These are phyloP conservation scores for Hyposoter dolosus DNA, from an alignment of 2,888 invertebrate genomes.

Conservation along the genomic window DNA sequence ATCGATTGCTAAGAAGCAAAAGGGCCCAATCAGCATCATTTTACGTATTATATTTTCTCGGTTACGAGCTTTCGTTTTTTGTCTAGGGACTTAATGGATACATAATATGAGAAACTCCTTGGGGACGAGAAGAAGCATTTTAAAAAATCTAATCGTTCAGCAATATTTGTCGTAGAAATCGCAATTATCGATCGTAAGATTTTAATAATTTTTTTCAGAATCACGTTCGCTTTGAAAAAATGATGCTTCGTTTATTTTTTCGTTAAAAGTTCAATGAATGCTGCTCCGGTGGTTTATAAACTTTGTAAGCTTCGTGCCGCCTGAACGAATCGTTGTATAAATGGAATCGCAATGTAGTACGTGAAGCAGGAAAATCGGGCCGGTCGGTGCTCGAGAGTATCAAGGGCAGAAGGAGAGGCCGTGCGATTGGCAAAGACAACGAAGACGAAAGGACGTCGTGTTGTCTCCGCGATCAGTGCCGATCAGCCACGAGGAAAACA, in stretches of 20 bases:
- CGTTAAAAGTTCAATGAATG: neutral
- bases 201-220: too few relatives aligned
- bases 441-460: constrained; percentile 40
- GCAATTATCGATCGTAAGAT: too few relatives aligned
- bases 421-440: constrained; percentile 34
- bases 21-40: constrained; percentile 5
- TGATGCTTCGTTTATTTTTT: too few relatives aligned
- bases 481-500: constrained; percentile 62
- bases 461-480: constrained; percentile 58
- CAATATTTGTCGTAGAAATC: neutral
- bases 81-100: neutral
- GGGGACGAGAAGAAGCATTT: neutral
- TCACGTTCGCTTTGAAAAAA: too few relatives aligned
- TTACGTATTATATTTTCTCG: constrained; percentile 1
- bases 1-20: constrained; percentile 25
- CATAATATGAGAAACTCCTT: neutral
- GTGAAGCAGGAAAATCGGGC: constrained; percentile 1
- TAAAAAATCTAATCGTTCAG: neutral
- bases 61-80: neutral
- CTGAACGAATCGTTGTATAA: neutral
- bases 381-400: constrained; percentile 37
- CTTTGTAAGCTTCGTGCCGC: neutral
- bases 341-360: constrained; percentile 21
- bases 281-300: neutral
- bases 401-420: constrained; percentile 57